A percentile compares a stretch with the other conserved stretches of the same genome.
Conservation (phyloP, 2,797 vertebrate species). For the Dicrostonyx torquatus region DNA sequence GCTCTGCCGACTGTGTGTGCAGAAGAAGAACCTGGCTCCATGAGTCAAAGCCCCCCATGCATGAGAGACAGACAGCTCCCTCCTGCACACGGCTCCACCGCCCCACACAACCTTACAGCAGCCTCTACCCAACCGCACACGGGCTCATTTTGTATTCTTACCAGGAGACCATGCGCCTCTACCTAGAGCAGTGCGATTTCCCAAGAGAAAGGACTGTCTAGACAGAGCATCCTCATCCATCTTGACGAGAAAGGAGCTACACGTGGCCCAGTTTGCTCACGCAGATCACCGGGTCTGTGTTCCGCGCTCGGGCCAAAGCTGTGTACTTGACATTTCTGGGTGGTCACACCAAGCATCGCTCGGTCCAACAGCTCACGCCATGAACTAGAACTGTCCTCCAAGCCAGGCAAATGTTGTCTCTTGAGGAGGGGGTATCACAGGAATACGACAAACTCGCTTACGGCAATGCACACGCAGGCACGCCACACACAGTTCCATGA, state of each 20-base stretch:
- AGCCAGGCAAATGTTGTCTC: neutral
- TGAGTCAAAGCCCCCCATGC: neutral
- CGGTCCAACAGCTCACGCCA: neutral
- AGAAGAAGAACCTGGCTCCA: neutral
- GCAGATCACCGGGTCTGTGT: neutral
- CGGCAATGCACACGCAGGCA: neutral
- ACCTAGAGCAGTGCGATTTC: constrained; percentile 69
- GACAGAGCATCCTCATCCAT: constrained; percentile 69
- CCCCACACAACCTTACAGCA: neutral
- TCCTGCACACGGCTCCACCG: neutral
- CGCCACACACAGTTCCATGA: neutral
- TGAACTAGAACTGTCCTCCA: neutral
- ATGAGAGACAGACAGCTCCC: neutral
- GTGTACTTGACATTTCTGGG: neutral
- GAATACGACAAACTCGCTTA: neutral
- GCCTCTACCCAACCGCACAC: constrained; percentile 1
- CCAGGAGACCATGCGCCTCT: constrained; percentile 31
- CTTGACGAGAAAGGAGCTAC: constrained; percentile 25
- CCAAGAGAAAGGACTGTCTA: constrained; percentile 73
- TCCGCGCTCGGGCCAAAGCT: neutral
- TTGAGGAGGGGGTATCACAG: neutral
- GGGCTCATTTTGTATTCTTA: constrained; percentile 68
- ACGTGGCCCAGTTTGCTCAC: neutral
- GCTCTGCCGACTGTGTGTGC: neutral
- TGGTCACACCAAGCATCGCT: neutral